phyloP scores from a whole-genome alignment of 2,797 vertebrate genomes.

The Brachymystax lenok region DNA sequence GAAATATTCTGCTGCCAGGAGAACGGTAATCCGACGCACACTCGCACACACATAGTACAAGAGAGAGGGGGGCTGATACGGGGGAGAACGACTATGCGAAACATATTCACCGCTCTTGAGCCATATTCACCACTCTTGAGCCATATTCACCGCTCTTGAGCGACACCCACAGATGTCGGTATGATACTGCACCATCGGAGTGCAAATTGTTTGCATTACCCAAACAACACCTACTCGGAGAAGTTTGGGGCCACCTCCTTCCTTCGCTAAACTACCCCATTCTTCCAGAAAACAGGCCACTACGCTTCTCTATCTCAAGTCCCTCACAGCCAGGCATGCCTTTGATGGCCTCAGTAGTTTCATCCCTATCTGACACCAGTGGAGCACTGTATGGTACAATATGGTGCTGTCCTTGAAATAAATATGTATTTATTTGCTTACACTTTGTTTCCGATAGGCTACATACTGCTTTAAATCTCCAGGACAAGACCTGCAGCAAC shows the following conservation, averaged over 20 bases:
- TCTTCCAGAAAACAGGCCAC: background rate
- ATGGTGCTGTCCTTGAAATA: no score
- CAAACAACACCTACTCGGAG: slow-evolving; percentile 38
- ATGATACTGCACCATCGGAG: slow-evolving; percentile 50
- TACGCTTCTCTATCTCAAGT: background rate
- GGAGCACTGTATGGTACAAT: background rate
- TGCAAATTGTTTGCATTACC: background rate
- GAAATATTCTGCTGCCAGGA: slow-evolving; percentile 5
- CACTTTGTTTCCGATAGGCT: no score
- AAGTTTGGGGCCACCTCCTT: slow-evolving; percentile 30
- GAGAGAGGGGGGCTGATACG: slow-evolving; percentile 39
- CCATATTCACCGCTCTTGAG: slow-evolving; percentile 67
- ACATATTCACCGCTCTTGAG: slow-evolving; percentile 62
- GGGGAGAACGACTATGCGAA: slow-evolving; percentile 34
- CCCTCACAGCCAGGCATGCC: background rate
- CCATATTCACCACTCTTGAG: slow-evolving; percentile 67
- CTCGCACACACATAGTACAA: slow-evolving; percentile 43
- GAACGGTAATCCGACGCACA: slow-evolving; percentile 37
- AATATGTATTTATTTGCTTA: no score
- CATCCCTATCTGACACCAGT: background rate
- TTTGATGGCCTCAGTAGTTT: background rate
- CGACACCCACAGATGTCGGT: slow-evolving; percentile 67
- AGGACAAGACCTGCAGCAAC: background rate
- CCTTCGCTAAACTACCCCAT: background rate
- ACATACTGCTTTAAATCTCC: background rate